A percentile compares a stretch with the other conserved stretches of the same genome.
phyloP scores from a whole-genome alignment of 2,113 vertebrate species.

The Butorides virescens region DNA sequence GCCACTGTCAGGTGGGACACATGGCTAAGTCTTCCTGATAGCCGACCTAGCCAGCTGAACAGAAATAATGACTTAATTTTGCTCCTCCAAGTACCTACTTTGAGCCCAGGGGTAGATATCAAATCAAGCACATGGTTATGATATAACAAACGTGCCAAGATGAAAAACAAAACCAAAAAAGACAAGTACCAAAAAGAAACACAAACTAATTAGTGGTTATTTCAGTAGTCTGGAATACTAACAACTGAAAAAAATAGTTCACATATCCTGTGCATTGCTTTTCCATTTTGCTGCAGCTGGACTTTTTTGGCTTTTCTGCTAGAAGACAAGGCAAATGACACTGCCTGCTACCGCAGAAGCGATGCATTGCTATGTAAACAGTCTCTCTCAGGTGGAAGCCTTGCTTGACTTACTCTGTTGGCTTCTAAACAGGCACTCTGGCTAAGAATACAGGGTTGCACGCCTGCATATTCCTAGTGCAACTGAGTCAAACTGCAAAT shows the following conservation, averaged over 20 bases:
- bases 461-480: not conserved
- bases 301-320: not conserved
- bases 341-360: not conserved
- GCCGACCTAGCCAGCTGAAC: not conserved
- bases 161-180: not conserved
- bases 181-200: not conserved
- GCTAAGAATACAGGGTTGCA: not conserved
- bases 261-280: not conserved
- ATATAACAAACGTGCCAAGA: not conserved
- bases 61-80: not conserved
- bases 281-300: not conserved
- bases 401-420: not conserved
- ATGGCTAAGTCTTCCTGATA: not conserved
- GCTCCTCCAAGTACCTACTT: not conserved
- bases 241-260: not conserved
- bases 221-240: conserved; percentile 18
- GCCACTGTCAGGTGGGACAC: not conserved
- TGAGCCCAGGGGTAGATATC: not conserved
- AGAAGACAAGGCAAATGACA: conserved; percentile 3
- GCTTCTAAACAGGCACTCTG: not conserved
- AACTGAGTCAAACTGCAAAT: not conserved
- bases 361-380: not conserved
- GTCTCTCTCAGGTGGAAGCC: not conserved
- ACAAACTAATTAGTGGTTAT: conserved; percentile 5
- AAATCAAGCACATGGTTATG: conserved; percentile 1